phyloP scores from a whole-genome alignment of 2,888 invertebrate species.

The Drosophila engyochracea region DNA sequence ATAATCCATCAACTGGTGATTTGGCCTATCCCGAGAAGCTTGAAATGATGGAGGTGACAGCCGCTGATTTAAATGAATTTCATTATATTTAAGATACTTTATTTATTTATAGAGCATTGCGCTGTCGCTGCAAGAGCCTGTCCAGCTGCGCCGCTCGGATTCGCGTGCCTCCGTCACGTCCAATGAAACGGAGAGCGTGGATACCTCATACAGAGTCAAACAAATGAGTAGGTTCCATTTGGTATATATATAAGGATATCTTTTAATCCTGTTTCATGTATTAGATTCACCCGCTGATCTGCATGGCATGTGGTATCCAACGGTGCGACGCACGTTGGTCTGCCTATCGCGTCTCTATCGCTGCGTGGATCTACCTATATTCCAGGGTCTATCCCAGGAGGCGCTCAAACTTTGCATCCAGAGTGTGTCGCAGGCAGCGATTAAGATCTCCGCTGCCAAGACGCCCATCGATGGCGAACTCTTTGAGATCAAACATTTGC shows the following conservation, averaged over 20 bases:
- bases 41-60: constrained; percentile 96
- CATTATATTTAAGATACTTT: not conserved
- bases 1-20: constrained; percentile 96
- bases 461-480: constrained; percentile 96
- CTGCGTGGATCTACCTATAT: constrained; percentile 97
- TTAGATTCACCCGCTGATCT: constrained; percentile 95
- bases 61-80: not conserved
- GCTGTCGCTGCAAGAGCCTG: constrained; percentile 88
- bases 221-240: constrained; percentile 80
- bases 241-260: rapidly evolving
- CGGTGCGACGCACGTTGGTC: constrained; percentile 96
- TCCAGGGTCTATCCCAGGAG: constrained; percentile 98
- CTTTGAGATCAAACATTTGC: constrained; percentile 98
- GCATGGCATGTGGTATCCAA: constrained; percentile 99
- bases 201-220: constrained; percentile 78
- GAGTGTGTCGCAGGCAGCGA: constrained; percentile 93
- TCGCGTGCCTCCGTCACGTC: constrained; percentile 90
- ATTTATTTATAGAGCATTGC: constrained; percentile 87
- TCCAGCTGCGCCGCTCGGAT: constrained; percentile 87
- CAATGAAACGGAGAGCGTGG: constrained; percentile 89
- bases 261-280: not conserved
- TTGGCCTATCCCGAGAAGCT: constrained; percentile 99
- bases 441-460: constrained; percentile 91
- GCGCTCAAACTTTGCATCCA: constrained; percentile 96
- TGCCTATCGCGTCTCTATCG: constrained; percentile 95